Evolutionary conservation across 2,113 vertebrate species (phyloP), one percentile per base, ranked within the genome.

Genomic region (Rhinogobius similis): DNA sequence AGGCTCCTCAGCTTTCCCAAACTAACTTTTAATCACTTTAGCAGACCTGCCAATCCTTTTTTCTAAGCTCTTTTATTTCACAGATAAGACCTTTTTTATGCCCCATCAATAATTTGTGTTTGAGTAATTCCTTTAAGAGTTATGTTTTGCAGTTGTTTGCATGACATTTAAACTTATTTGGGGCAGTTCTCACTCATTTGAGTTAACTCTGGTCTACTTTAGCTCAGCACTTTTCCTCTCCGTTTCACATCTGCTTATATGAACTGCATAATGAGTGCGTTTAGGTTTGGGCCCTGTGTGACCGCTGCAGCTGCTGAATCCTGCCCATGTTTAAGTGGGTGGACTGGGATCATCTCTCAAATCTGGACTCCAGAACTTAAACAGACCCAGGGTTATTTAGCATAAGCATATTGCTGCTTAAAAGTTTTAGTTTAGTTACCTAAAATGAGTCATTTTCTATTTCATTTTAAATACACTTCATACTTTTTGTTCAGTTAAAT

Each of bases 11-110:
- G 20, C 43, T 76, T 78, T 41, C 9, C 38, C 53, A 68, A 62
- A 62, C n/a, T 75, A 46, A 61, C 70, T 78, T 77, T 72, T 68
- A 72, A 78, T 76, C 74, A 78, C 67, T 41, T 68, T 70, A 77
- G 39, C 13, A 44, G 50, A 72, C 39, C 73, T 74, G 59, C 26
- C 74, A 32, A 23, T 58, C 72, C 39, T 39, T 24, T 36, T 73
- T 62, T 69, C 27, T 29, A 50, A 72, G 32, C 67, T 39, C 38
- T 58, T 72, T 76, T 65, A 53, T 61, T 53, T 66, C 71, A 14
- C 55, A 62, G 48, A 58, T 46, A 26, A 39, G 11, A 76, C 59
- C n/a, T 39, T 59, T 62, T 21, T 18, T 21, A 73, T 55, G 1
- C 58, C 39, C 50, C 24, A 61, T 41, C 38, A 26, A 23, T 24